A percentile compares a stretch with the other conserved stretches of the same genome.
phyloP scores from a whole-genome alignment of 2,888 invertebrate species.

The Mycalesis mineus region DNA sequence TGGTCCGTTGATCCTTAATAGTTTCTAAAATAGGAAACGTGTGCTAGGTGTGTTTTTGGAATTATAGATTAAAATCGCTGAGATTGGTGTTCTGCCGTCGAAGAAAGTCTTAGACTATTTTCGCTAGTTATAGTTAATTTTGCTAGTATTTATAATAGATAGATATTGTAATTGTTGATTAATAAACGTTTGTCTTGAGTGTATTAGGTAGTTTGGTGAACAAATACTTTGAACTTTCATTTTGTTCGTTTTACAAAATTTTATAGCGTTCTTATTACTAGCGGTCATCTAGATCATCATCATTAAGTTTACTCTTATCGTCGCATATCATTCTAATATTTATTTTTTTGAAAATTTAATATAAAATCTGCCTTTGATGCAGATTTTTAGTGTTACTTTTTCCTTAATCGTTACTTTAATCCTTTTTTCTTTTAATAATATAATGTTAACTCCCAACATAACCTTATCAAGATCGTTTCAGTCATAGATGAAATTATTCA shows the following conservation, averaged over 20 bases:
- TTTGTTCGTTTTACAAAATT: neutral
- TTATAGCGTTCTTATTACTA: neutral
- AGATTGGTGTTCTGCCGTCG: conserved; percentile 22
- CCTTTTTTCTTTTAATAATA: no score
- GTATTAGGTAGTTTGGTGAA: conserved; percentile 6
- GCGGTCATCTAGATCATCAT: neutral
- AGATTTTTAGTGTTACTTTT: neutral
- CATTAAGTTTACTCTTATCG: neutral
- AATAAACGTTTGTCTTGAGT: neutral
- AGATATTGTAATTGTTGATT: conserved; percentile 9
- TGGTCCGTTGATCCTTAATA: conserved; percentile 28
- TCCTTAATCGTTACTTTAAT: no score
- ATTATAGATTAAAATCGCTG: conserved; percentile 26
- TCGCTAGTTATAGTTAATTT: conserved; percentile 4
- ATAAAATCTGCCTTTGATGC: neutral
- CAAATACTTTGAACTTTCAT: neutral
- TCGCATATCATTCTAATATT: neutral
- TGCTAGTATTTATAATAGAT: conserved; percentile 10
- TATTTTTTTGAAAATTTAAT: neutral
- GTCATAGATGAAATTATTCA: neutral
- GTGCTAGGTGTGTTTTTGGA: conserved; percentile 39
- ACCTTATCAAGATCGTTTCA: neutral
- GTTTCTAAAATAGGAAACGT: conserved; percentile 35
- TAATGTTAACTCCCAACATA: no score
- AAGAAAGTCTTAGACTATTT: conserved; percentile 10